These are phyloP conservation scores for Caenorhabditis brenneri DNA, from an alignment of 1,140 invertebrate species.

Conservation along the genomic window DNA sequence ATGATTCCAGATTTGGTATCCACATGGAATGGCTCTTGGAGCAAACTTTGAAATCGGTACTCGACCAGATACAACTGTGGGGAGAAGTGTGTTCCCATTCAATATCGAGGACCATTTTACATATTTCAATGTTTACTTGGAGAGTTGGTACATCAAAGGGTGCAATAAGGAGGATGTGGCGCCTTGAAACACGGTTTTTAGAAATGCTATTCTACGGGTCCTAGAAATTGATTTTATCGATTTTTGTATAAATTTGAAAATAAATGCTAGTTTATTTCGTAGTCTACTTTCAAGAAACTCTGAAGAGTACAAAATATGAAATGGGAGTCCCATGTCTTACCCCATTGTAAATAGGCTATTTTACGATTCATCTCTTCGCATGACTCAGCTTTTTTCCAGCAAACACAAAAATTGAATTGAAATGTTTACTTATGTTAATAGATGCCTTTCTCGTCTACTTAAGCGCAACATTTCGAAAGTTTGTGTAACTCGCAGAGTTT, in stretches of 20 bases:
- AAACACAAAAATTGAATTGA: too few species aligned
- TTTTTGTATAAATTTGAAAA: too few species aligned
- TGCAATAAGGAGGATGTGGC: background rate
- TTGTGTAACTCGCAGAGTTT: too few species aligned
- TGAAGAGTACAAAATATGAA: too few species aligned
- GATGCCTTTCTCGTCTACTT: background rate
- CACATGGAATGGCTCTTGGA: slow-evolving; percentile 36
- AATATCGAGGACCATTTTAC: slow-evolving; percentile 38
- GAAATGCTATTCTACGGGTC: background rate
- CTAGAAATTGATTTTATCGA: too few species aligned
- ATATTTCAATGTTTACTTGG: slow-evolving; percentile 44
- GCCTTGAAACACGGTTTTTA: background rate
- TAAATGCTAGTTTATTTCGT: too few species aligned
- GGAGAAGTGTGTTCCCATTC: background rate
- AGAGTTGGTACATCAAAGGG: background rate
- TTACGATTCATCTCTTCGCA: too few species aligned
- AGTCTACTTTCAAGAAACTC: too few species aligned
- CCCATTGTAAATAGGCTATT: too few species aligned
- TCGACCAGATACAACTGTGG: slow-evolving; percentile 10
- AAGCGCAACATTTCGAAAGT: background rate
- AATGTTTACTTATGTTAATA: background rate
- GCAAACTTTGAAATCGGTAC: slow-evolving; percentile 22
- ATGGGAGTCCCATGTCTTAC: too few species aligned
- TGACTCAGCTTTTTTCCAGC: background rate
- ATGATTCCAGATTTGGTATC: slow-evolving; percentile 48